Evolutionary conservation across 2,888 invertebrate species (phyloP).

Genomic region (Machimus rusticus): DNA sequence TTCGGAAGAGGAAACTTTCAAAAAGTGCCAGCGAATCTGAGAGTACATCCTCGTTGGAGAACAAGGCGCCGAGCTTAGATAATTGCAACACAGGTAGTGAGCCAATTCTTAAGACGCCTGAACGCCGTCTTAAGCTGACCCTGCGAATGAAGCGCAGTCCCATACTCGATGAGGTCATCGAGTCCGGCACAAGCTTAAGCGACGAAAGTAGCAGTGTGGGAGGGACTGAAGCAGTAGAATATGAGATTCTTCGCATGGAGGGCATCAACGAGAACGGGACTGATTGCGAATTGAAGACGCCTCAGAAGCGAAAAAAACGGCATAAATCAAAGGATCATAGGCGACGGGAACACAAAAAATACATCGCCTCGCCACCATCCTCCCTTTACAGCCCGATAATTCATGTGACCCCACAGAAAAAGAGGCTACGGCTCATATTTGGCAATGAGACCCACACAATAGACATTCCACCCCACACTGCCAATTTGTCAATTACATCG

Average conservation of each 20-base stretch:
- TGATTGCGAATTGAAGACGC: constrained; percentile 46
- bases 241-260: constrained; percentile 84
- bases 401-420: constrained; percentile 75
- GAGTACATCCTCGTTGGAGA: constrained; percentile 54
- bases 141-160: constrained; percentile 88
- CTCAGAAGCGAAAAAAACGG: constrained; percentile 66
- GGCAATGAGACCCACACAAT: constrained; percentile 90
- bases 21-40: constrained; percentile 52
- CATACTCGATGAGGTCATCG: constrained; percentile 82
- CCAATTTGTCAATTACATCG: constrained; percentile 59
- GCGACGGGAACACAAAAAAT: constrained; percentile 47
- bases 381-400: constrained; percentile 61
- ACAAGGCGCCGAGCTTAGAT: constrained; percentile 52
- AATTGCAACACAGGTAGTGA: constrained; percentile 50
- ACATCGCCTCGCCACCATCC: constrained; percentile 52
- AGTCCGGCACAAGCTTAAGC: constrained; percentile 76
- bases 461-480: constrained; percentile 80
- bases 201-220: constrained; percentile 64
- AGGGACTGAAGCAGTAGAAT: constrained; percentile 70
- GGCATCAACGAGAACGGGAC: constrained; percentile 67
- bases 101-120: constrained; percentile 60
- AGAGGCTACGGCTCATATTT: constrained; percentile 84
- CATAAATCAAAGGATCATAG: constrained; percentile 67
- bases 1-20: constrained; percentile 47
- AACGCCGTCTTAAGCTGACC: constrained; percentile 75